Conservation (phyloP, 2,888 invertebrate species). For the Willowsia nigromaculata region DNA sequence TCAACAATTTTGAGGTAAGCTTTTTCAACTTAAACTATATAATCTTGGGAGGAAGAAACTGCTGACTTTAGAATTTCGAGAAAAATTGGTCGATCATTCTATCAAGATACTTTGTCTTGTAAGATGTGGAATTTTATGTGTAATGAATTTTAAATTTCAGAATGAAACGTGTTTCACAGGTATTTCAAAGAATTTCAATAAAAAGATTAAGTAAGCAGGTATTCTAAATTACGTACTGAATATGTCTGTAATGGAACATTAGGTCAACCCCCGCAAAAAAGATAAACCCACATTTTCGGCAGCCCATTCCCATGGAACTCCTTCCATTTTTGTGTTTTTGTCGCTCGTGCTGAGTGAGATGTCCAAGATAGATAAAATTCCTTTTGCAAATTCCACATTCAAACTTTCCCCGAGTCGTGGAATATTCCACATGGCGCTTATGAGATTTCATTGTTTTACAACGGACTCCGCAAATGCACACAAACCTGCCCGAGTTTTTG, state of each 20-base stretch:
- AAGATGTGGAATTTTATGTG: too few species aligned
- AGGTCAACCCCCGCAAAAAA: neutral
- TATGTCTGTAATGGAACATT: neutral
- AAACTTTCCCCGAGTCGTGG: neutral
- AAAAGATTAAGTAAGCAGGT: too few species aligned
- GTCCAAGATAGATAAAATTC: neutral
- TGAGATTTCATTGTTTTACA: neutral
- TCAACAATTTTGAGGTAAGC: too few species aligned
- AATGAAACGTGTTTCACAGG: too few species aligned
- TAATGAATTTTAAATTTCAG: too few species aligned
- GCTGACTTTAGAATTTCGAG: too few species aligned
- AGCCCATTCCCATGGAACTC: neutral
- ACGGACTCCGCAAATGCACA: neutral
- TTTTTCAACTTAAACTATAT: too few species aligned
- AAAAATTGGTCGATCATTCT: too few species aligned
- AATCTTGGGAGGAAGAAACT: too few species aligned
- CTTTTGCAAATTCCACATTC: neutral
- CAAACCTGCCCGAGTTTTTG: neutral
- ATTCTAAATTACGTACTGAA: neutral
- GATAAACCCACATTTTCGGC: neutral
- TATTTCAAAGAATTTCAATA: too few species aligned
- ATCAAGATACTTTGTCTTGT: too few species aligned
- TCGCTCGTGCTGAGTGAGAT: neutral
- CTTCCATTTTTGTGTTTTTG: neutral
- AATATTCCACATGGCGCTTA: neutral